Evolutionary conservation across 2,888 invertebrate genomes (phyloP), one percentile per base, ranked within the genome.

Genomic region (Rotaria macrura): DNA sequence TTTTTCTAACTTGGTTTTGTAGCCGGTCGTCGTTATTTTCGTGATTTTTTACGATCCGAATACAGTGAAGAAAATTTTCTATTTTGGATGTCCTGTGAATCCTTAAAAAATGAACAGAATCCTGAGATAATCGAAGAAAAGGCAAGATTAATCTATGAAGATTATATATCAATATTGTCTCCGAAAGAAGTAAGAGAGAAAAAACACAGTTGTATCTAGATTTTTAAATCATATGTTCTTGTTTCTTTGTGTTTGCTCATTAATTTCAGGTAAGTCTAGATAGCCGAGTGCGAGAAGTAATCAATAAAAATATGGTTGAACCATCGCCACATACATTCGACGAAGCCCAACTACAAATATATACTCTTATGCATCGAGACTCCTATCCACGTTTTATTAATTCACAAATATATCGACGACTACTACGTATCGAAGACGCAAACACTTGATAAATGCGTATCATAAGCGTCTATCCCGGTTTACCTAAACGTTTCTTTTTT

Each of bases 281-380:
- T 92, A 96, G 98, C 87, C 94, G 96, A 88, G 99, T 99, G 88
- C 94, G 99, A 87, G 99, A 99, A 92, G 94, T 96, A 88, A 96
- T 99, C 88, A 98, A 99, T 93, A 94, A 95, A 89, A 98, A 97
- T 93, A 99, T 99, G 97, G 94, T 95, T 90, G 94, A 96, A 91
- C 98, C 98, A 85, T 95, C 96, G 89, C 94, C 96, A 89, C 94
- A 95, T 92, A 97, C 97, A 88, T 99, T 99, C 92, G 97, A 98
- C 93, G 98, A 99, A 92, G 99, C 99, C 90, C 99, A 99, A 93
- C 93, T 97, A 91, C 99, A 99, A 93, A 99, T 99, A 92, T 99
- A 96, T 93, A 99, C 97, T 89, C 93, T 99, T 90, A 99, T 99
- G 99, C 97, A 98, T 92, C 94, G 98, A 90, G 99, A 99, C 93